phyloP scores from a whole-genome alignment of 2,888 invertebrate species.

The Erebia epiphron region DNA sequence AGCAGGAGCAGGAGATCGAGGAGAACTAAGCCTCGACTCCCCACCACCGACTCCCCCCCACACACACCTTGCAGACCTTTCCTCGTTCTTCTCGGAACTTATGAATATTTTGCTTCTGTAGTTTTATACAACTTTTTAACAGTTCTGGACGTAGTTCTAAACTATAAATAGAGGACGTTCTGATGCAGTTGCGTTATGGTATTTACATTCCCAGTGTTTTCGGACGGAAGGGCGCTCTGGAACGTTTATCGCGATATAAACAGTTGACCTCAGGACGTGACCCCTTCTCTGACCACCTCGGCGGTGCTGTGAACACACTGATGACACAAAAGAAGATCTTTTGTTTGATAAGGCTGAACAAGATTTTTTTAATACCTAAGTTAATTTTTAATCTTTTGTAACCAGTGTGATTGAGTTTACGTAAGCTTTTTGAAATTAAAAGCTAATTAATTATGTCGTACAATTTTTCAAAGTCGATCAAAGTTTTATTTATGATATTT shows the following conservation, averaged over 20 bases:
- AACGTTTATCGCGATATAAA: conserved; percentile 28
- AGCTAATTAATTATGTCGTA: conserved; percentile 65
- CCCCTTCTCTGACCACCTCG: conserved; percentile 64
- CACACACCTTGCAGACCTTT: conserved; percentile 43
- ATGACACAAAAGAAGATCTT: conserved; percentile 76
- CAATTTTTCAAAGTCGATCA: conserved; percentile 79
- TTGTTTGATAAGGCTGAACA: conserved; percentile 82
- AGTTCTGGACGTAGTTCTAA: conserved; percentile 53
- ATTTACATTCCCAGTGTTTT: conserved; percentile 78
- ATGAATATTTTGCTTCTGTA: conserved; percentile 61
- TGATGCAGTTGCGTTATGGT: conserved; percentile 52
- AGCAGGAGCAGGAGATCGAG: conserved; percentile 88
- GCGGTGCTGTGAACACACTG: conserved; percentile 63
- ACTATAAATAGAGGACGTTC: conserved; percentile 52
- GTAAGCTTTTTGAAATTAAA: conserved; percentile 66
- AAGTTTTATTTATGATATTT: conserved; percentile 75
- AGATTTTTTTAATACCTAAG: conserved; percentile 76
- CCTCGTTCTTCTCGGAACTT: conserved; percentile 47
- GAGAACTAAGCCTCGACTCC: conserved; percentile 75
- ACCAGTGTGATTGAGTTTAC: conserved; percentile 71
- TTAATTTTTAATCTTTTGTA: conserved; percentile 76
- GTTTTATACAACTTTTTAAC: conserved; percentile 62
- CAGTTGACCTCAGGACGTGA: conserved; percentile 59
- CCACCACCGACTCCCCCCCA: conserved; percentile 40
- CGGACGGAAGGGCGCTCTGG: conserved; percentile 73